Evolutionary conservation across 1,140 invertebrate species (phyloP).

Genomic region (Calliphora vicina): DNA sequence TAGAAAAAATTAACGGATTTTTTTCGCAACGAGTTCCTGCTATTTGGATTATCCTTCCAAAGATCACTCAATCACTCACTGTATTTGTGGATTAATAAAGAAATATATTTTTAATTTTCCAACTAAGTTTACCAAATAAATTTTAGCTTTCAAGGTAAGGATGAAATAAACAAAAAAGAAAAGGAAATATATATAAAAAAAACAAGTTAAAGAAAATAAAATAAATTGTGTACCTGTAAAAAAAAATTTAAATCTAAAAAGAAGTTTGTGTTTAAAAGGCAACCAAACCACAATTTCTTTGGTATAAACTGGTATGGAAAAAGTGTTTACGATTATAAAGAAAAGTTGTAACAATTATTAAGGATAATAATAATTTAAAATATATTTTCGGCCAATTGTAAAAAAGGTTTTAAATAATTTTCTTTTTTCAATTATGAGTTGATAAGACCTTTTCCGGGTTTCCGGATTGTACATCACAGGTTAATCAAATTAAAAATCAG

Average conservation of each 20-base stretch:
- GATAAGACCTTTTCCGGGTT: too few relatives aligned
- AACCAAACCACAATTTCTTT: too few relatives aligned
- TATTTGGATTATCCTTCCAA: constrained; percentile 33
- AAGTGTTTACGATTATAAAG: too few relatives aligned
- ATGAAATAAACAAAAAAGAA: background rate
- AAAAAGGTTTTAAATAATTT: too few relatives aligned
- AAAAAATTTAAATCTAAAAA: background rate
- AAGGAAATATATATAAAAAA: background rate
- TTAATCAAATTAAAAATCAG: too few relatives aligned
- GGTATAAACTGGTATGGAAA: too few relatives aligned
- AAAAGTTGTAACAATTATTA: too few relatives aligned
- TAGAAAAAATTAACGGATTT: background rate
- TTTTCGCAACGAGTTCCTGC: constrained; percentile 14
- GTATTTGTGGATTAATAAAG: constrained; percentile 5
- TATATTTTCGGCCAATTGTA: too few relatives aligned
- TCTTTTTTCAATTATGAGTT: too few relatives aligned
- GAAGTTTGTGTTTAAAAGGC: background rate
- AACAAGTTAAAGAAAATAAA: background rate
- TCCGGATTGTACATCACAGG: too few relatives aligned
- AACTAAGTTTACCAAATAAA: constrained; percentile 16
- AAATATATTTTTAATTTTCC: background rate
- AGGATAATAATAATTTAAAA: too few relatives aligned
- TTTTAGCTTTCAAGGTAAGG: constrained; percentile 27
- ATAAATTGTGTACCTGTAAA: background rate
- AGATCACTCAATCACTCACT: background rate